Base-by-base conservation (phyloP, 2,113 vertebrate genomes). In the Zosterops hypoxanthus region DNA sequence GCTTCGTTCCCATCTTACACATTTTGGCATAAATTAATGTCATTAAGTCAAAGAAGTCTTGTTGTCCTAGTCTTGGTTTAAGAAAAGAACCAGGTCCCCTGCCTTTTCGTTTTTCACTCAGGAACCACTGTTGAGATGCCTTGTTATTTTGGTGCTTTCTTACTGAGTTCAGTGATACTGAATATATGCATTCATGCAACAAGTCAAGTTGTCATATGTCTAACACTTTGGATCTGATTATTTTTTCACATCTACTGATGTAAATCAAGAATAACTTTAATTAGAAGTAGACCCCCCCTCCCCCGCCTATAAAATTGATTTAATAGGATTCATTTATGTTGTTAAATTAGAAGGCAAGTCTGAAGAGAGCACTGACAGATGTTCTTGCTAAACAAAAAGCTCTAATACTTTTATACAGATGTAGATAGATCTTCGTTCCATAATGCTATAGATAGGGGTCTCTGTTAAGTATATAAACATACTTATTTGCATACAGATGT, bases 191-290 rank as follows among this genome's bases (percentile, higher is more conserved):
- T 64, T 88, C 56, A 68, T 95, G 87, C 64, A 95, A 77, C 47
- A 85, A 90, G 70, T 91, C 70, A 36, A 39, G 55, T 90, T 80
- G 31, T 68, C 59, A n/a, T 92, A 73, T 88, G 79, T 86, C 47
- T 80, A 50, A 44, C 41, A 52, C 59, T 83, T 85, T 34, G 41
- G 25, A 84, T 73, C 42, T 50, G 66, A 79, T 81, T 77, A 22
- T 84, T 81, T 91, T 95, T 22, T 18, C 78, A 26, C 47, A 68
- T 87, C 60, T 70, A 33, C 71, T 86, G 13, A 73, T 73, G 46
- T 17, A 90, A 88, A 86, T 78, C 15, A 66, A 47, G 31, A 93
- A 80, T 88, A 86, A 93, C 59, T 93, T 92, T 66, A 93, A 70
- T 73, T 70, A 53, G 75, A 88, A 86, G 34, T 70, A 31, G 81